Evolutionary conservation across 1,140 invertebrate genomes (phyloP).

Genomic region (Hestina assimilis): DNA sequence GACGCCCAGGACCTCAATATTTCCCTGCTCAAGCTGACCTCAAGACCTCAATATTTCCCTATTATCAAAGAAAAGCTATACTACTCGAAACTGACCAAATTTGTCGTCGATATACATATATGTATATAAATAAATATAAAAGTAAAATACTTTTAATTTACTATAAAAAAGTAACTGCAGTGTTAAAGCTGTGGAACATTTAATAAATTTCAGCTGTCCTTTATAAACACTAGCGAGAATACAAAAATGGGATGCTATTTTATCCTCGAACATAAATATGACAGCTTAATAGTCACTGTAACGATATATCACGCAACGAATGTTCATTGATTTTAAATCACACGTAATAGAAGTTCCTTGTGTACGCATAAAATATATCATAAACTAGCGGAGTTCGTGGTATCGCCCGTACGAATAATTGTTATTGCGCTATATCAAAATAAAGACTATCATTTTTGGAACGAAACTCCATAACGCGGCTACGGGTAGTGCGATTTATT

Average conservation of each 20-base stretch:
- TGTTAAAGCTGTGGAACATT: background rate
- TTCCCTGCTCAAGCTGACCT: no score
- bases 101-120: no score
- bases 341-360: conserved; percentile 12
- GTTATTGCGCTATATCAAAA: no score
- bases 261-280: conserved; percentile 14
- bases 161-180: background rate
- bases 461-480: no score
- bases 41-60: no score
- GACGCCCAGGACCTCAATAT: no score
- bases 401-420: no score
- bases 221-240: conserved; percentile 9
- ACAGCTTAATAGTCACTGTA: conserved; percentile 21
- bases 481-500: no score
- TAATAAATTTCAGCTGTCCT: conserved; percentile 15
- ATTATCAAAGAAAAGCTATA: no score
- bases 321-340: conserved; percentile 25
- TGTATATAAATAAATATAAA: no score
- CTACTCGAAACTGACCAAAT: no score
- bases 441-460: no score
- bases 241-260: conserved; percentile 20
- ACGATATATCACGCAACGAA: conserved; percentile 13
- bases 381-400: background rate
- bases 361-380: background rate
- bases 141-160: background rate